Evolutionary conservation across 2,888 invertebrate genomes (phyloP), one percentile per base, ranked within the genome.

Genomic region (Himalopsyche tibetana): DNA sequence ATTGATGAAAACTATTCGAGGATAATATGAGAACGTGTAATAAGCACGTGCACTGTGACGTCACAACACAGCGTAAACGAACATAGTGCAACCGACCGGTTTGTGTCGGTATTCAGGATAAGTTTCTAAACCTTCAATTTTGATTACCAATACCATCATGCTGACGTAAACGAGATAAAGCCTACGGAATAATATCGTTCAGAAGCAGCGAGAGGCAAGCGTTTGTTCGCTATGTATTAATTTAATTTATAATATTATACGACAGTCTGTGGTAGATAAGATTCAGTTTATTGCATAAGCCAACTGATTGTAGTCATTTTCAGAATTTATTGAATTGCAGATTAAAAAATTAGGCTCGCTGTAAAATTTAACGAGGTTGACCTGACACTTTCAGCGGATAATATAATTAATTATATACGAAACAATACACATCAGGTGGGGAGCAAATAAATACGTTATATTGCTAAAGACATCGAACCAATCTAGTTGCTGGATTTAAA

Each of bases 201-300:
- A 8, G 28, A 63, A 63, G 4, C 63, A 63, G 63, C 63, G 63
- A 63, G 19, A 63, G 63, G 63, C 63, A 63, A 63, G 55, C 63
- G 63, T 28, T 63, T 63, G 28, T 63, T 19, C 63, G 5, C 63
- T 9, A 6, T 19, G 17, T 19, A 19, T 19, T 19, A 19, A 19
- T n/a, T 63, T 15, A 19, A 19, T n/a, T 63, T 15, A 51, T 15
- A 51, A 15, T 51, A 51, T 51, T 15, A 15, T 5, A 45, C 15
- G 51, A 4, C 51, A 51, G 51, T 15, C 51, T 51, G 51, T 5
- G 4, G 51, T 51, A 51, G 51, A 51, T 51, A 15, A 51, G 51
- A 15, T 51, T 51, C 51, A 51, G 51, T 5, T 15, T 15, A 51
- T 51, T 15, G 4, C 15, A 15, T 15, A 6, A 11, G 8, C 8